Evolutionary conservation across 2,888 invertebrate genomes (phyloP).

Genomic region (Spatulosminthurus flaviceps): DNA sequence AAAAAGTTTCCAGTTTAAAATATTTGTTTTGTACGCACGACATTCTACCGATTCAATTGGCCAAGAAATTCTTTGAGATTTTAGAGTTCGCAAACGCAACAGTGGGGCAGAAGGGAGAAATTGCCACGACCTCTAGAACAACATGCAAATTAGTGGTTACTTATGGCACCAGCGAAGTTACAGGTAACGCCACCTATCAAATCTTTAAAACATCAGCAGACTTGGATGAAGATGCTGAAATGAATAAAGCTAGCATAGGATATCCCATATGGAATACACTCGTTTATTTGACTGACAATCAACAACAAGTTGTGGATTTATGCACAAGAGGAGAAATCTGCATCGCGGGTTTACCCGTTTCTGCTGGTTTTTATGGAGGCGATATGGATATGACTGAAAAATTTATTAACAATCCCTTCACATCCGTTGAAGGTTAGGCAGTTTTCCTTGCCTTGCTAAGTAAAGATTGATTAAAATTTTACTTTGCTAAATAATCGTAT

Average conservation of each 20-base stretch:
- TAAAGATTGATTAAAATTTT: not conserved
- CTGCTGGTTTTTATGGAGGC: not conserved
- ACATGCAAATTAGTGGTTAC: slow-evolving; percentile 67
- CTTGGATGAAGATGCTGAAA: slow-evolving; percentile 68
- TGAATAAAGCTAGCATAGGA: not conserved
- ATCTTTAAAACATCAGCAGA: slow-evolving; percentile 71
- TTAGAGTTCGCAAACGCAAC: not conserved
- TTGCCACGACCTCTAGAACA: not conserved
- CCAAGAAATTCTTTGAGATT: not conserved
- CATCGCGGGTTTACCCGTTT: not conserved
- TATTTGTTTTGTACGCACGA: not conserved
- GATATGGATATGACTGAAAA: not conserved
- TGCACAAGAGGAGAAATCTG: not conserved
- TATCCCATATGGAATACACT: not conserved
- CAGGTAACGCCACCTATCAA: slow-evolving; percentile 88
- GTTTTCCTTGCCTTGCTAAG: no score
- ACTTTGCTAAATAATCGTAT: no score
- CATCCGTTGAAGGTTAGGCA: not conserved
- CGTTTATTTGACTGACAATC: not conserved
- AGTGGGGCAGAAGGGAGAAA: not conserved
- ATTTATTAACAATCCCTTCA: not conserved
- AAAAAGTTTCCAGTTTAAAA: not conserved
- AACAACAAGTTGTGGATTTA: not conserved
- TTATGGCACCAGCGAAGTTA: slow-evolving; percentile 90
- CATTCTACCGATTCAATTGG: not conserved